Conservation (phyloP, 2,888 invertebrate species). For the Epinotia bilunana region DNA sequence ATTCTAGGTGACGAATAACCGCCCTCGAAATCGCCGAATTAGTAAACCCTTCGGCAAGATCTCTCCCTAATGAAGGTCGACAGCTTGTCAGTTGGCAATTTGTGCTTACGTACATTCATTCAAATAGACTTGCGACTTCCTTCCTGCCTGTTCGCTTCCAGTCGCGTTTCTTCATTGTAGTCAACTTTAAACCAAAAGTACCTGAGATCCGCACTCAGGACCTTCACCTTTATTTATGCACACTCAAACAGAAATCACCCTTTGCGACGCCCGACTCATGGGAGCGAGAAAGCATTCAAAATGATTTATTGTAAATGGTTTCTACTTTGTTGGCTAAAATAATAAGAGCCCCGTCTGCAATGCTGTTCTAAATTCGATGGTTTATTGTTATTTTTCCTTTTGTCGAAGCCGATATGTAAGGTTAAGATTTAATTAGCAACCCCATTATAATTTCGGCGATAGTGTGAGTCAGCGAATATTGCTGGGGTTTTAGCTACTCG, state of each 20-base stretch:
- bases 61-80: no score
- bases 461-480: constrained; percentile 61
- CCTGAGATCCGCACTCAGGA: constrained; percentile 79
- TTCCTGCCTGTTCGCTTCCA: constrained; percentile 50
- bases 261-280: constrained; percentile 81
- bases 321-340: constrained; percentile 85
- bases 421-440: constrained; percentile 72
- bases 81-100: not conserved
- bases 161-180: constrained; percentile 49
- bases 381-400: constrained; percentile 76
- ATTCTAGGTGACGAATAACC: no score
- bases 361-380: constrained; percentile 80
- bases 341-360: constrained; percentile 76
- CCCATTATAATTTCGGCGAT: constrained; percentile 62
- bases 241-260: constrained; percentile 83
- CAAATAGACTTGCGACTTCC: constrained; percentile 6
- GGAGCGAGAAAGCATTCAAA: constrained; percentile 83
- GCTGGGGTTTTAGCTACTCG: not conserved
- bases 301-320: constrained; percentile 85
- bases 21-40: no score
- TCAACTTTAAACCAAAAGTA: constrained; percentile 63
- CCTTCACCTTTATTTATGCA: constrained; percentile 84
- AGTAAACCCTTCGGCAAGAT: no score
- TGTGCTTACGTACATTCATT: constrained; percentile 8
- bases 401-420: constrained; percentile 64